Evolutionary conservation across 2,888 invertebrate genomes (phyloP).

Genomic region (Gastrophysa polygoni): DNA sequence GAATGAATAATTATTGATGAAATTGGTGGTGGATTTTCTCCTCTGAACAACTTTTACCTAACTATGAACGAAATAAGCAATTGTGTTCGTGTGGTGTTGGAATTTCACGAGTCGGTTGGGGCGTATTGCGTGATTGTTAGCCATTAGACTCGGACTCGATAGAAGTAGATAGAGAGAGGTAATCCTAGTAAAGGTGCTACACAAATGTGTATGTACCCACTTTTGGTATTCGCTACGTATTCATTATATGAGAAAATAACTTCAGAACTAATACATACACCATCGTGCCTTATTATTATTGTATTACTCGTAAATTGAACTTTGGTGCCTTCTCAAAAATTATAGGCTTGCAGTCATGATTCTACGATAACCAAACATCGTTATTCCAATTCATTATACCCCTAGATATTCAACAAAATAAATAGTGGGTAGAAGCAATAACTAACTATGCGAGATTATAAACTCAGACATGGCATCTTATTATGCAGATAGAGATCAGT

Average conservation of each 20-base stretch:
- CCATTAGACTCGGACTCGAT: conserved; percentile 48
- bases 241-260: conserved; percentile 54
- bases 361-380: conserved; percentile 26
- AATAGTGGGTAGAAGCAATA: conserved; percentile 14
- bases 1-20: no score
- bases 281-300: conserved; percentile 47
- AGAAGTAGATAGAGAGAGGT: conserved; percentile 15
- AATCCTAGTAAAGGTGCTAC: conserved; percentile 39
- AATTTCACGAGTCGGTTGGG: conserved; percentile 58
- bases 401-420: conserved; percentile 20
- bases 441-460: conserved; percentile 1
- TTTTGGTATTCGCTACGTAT: conserved; percentile 42
- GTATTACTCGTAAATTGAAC: conserved; percentile 46
- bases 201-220: conserved; percentile 22
- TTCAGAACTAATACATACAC: conserved; percentile 42
- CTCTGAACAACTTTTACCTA: not conserved
- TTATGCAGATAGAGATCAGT: conserved; percentile 14
- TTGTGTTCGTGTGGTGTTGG: conserved; percentile 43
- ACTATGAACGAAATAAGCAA: not conserved
- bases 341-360: conserved; percentile 21
- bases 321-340: conserved; percentile 42
- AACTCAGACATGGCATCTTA: conserved; percentile 7
- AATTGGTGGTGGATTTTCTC: not conserved
- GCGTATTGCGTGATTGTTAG: conserved; percentile 53
- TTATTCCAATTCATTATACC: conserved; percentile 36